These are phyloP conservation scores for Himalopsyche anomala DNA, from an alignment of 2,888 invertebrate species.

Conservation along the genomic window DNA sequence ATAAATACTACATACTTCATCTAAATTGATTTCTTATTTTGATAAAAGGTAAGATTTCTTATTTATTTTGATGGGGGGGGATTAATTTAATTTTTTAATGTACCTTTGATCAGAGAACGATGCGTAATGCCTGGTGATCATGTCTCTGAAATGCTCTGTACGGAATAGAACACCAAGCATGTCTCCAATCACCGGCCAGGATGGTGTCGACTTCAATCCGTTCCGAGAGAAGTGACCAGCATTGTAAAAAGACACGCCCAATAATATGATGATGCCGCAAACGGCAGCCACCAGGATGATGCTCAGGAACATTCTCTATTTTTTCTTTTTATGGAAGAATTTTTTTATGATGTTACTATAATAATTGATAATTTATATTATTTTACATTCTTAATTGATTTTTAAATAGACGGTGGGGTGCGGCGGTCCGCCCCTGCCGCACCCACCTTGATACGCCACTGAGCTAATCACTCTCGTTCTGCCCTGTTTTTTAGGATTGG, in stretches of 20 bases:
- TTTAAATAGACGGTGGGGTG: background rate
- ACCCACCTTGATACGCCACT: too few species aligned
- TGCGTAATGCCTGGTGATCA: conserved; percentile 67
- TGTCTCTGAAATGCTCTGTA: conserved; percentile 66
- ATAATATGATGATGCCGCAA: background rate
- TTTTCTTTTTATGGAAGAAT: background rate
- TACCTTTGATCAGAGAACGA: conserved; percentile 69
- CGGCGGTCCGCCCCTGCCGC: too few species aligned
- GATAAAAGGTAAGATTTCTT: too few species aligned
- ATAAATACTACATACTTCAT: too few species aligned
- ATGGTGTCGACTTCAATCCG: conserved; percentile 67
- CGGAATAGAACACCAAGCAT: conserved; percentile 67
- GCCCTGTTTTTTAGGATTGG: too few species aligned
- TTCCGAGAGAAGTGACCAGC: conserved; percentile 66
- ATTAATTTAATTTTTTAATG: background rate
- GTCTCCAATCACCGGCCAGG: conserved; percentile 69
- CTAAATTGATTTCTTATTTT: too few species aligned
- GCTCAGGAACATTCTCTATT: background rate
- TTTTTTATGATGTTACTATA: background rate
- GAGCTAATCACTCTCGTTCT: too few species aligned
- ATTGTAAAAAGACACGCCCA: background rate
- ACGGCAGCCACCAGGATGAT: background rate
- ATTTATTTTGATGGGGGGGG: background rate
- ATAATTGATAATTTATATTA: background rate
- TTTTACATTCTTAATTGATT: background rate